These are phyloP conservation scores for Drosophila falleni DNA, from an alignment of 2,888 invertebrate genomes.

Conservation along the genomic window DNA sequence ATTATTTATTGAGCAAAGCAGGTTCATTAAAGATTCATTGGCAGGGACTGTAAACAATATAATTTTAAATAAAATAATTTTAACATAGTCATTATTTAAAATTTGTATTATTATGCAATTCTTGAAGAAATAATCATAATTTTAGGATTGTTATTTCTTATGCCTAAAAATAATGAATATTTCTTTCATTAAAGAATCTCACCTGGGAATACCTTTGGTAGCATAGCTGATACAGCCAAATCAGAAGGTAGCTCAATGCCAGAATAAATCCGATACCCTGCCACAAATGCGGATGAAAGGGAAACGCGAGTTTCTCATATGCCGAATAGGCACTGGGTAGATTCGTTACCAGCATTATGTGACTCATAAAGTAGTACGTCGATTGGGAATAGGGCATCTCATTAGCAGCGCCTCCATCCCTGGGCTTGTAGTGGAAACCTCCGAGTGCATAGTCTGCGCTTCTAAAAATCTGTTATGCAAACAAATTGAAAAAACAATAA, in stretches of 20 bases:
- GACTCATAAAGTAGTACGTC: constrained; percentile 70
- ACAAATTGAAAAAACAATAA: too few species aligned
- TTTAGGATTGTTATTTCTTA: too few species aligned
- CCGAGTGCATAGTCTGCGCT: constrained; percentile 74
- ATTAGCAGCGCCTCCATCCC: constrained; percentile 25
- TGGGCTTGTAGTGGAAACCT: constrained; percentile 69
- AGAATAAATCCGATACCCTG: constrained; percentile 50
- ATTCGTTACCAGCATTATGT: constrained; percentile 75
- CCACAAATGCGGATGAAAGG: constrained; percentile 74
- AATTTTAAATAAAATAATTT: too few species aligned
- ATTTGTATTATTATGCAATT: too few species aligned
- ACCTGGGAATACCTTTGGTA: constrained; percentile 8
- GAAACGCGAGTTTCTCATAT: constrained; percentile 76
- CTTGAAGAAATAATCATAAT: too few species aligned
- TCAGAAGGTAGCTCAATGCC: constrained; percentile 42
- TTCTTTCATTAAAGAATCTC: not conserved
- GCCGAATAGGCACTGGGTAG: constrained; percentile 63
- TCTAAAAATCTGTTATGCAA: constrained; percentile 60
- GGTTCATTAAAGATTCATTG: too few species aligned
- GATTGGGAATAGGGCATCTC: constrained; percentile 69
- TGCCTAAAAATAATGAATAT: too few species aligned
- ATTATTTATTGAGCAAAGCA: too few species aligned
- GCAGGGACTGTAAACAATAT: too few species aligned
- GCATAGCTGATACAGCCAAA: constrained; percentile 28
- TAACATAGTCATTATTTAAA: too few species aligned